A percentile compares a stretch with the other conserved stretches of the same genome.
These are phyloP conservation scores for Rhamphomyia laevipes DNA, from an alignment of 2,888 invertebrate species.

Conservation along the genomic window DNA sequence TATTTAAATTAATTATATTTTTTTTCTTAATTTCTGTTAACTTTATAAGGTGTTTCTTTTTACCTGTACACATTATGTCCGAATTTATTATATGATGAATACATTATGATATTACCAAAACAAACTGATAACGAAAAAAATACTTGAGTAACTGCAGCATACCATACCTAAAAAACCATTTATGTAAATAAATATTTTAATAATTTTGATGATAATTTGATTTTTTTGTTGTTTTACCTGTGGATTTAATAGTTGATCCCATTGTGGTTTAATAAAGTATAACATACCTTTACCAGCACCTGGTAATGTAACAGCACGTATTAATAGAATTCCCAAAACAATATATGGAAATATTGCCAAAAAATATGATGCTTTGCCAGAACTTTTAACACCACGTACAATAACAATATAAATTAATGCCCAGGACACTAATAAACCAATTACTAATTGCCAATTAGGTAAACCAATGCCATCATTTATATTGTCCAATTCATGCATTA, in stretches of 20 bases:
- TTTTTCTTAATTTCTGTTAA: too few relatives aligned
- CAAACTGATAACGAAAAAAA: conserved; percentile 52
- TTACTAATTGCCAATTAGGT: conserved; percentile 43
- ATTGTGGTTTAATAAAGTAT: conserved; percentile 53
- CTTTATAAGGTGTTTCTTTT: not conserved
- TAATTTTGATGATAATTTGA: not conserved
- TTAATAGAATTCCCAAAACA: conserved; percentile 49
- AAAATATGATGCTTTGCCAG: conserved; percentile 61
- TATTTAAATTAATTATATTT: too few relatives aligned
- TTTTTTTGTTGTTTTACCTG: conserved; percentile 28
- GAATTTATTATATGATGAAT: conserved; percentile 49
- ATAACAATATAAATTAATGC: conserved; percentile 41
- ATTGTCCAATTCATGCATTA: conserved; percentile 39
- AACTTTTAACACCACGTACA: conserved; percentile 47
- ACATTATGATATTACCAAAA: conserved; percentile 51
- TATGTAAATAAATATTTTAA: not conserved
- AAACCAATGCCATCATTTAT: conserved; percentile 44
- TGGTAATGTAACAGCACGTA: conserved; percentile 47
- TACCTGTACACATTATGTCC: conserved; percentile 45
- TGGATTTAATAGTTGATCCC: conserved; percentile 49
- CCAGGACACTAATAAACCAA: conserved; percentile 45
- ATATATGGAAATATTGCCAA: conserved; percentile 61
- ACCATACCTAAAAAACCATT: conserved; percentile 42
- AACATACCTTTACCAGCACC: conserved; percentile 50
- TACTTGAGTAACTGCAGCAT: conserved; percentile 51